Evolutionary conservation across 2,113 vertebrate genomes (phyloP), one percentile per base, ranked within the genome.

Genomic region (Channa maculata): DNA sequence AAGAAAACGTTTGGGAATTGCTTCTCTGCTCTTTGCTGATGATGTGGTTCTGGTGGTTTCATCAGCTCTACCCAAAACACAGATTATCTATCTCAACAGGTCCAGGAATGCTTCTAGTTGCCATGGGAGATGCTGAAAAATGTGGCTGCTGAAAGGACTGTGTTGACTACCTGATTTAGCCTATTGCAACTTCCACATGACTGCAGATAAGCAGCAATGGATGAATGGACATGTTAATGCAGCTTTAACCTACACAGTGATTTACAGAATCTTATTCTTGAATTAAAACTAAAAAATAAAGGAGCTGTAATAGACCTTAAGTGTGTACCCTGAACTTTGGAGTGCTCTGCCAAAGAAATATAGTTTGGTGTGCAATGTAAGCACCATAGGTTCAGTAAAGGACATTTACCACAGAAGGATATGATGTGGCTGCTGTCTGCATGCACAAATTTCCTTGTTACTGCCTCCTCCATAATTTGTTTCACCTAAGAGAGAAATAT

Each of bases 371-470:
- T 57, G 5, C 50, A 65, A 15, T 59, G 48, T 8, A 65, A 70
- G n/a, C 43, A 43, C 7, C 65, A 46, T 6, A 46, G 14, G 0
- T 11, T 37, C 5, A 52, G 37, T 13, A n/a, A 2, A 38, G 14
- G 53, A 54, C 33, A 75, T 84, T 96, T 94, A 99, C 98, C 97
- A 2, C 98, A 99, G 89, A 99, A 98, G 53, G 98, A 99, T 85
- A 97, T 94, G 89, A 99, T 97, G 90, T 98, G 98, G 89, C 98
- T 99, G 94, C 97, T 99, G 94, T 97, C 97, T 61, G 97, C 96
- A 0, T 99, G 97, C 44, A 98, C 97, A 71, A 99, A 99, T 91
- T 99, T 99, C 80, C 97, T 95, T 0, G 97, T 99, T 65, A 98
- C 97, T 0, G 97, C 95, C 87, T 99, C 97, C 88, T 99, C 97